A percentile compares a stretch with the other conserved stretches of the same genome.
These are phyloP conservation scores for Laticauda laticaudata DNA, from an alignment of 2,113 vertebrate genomes.

Conservation along the genomic window DNA sequence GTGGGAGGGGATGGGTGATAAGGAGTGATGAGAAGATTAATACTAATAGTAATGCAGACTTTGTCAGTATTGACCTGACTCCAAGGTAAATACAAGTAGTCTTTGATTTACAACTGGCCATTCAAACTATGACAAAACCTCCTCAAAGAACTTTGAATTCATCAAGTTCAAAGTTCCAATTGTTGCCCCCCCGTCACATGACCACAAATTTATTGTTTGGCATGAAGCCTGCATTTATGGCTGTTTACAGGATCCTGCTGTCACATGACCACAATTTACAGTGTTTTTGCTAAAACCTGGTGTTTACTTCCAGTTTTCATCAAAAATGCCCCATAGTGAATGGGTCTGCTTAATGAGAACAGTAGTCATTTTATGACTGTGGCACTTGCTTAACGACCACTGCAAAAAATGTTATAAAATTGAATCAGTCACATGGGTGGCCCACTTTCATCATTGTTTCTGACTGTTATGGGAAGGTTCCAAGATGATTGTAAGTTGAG, in stretches of 20 bases:
- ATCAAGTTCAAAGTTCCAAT: not conserved
- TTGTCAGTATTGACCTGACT: not conserved
- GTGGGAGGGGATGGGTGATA: too few relatives aligned
- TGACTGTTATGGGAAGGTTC: not conserved
- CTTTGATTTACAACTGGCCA: not conserved
- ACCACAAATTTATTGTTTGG: not conserved
- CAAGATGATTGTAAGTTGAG: not conserved
- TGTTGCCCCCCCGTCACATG: not conserved
- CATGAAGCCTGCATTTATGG: not conserved
- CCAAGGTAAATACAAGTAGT: not conserved
- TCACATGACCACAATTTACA: not conserved
- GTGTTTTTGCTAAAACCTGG: not conserved
- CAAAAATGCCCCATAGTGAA: not conserved
- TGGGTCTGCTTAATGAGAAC: not conserved
- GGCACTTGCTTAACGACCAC: not conserved
- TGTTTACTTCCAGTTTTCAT: not conserved
- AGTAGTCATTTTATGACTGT: not conserved
- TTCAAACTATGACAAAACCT: not conserved
- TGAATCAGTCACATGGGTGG: not conserved
- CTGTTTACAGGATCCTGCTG: too few relatives aligned
- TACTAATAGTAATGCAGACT: too few relatives aligned
- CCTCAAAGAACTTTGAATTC: not conserved
- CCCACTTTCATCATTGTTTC: not conserved
- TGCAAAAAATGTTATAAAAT: not conserved
- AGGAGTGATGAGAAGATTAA: too few relatives aligned